A percentile compares a stretch with the other conserved stretches of the same genome.
These are phyloP conservation scores for Mesoclemmys tuberculata DNA, from an alignment of 2,113 vertebrate species.

Conservation along the genomic window DNA sequence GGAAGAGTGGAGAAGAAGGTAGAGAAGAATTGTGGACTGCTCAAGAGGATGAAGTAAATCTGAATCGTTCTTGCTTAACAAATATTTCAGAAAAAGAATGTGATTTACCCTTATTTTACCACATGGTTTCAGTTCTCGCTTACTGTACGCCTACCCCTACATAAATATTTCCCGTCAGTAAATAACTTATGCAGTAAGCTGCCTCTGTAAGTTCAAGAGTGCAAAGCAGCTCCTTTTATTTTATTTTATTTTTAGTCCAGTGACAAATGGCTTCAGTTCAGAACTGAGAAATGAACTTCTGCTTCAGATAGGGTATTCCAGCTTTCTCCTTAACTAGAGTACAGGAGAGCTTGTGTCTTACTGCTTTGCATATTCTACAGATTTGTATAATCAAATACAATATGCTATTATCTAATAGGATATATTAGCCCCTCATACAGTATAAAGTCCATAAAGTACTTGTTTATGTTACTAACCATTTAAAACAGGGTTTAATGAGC, in stretches of 20 bases:
- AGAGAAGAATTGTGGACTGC: background rate
- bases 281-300: conserved; percentile 10
- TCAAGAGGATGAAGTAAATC: background rate
- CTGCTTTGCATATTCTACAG: fast-evolving
- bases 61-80: background rate
- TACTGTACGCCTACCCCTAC: background rate
- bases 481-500: background rate
- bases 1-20: background rate
- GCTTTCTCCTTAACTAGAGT: background rate
- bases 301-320: background rate
- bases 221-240: conserved; percentile 11
- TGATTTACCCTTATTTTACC: background rate
- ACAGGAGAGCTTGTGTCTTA: background rate
- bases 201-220: background rate
- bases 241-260: conserved; percentile 8
- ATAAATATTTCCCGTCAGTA: conserved; percentile 51
- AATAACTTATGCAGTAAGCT: background rate
- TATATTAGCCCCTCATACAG: background rate
- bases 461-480: background rate
- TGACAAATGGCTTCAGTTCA: conserved; percentile 3
- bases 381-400: background rate
- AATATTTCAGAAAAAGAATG: background rate
- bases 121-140: background rate
- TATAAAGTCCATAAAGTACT: background rate
- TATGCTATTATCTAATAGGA: background rate